Evolutionary conservation across 2,113 vertebrate genomes (phyloP), one percentile per base, ranked within the genome.

Genomic region (Callocephalon fimbriatum): DNA sequence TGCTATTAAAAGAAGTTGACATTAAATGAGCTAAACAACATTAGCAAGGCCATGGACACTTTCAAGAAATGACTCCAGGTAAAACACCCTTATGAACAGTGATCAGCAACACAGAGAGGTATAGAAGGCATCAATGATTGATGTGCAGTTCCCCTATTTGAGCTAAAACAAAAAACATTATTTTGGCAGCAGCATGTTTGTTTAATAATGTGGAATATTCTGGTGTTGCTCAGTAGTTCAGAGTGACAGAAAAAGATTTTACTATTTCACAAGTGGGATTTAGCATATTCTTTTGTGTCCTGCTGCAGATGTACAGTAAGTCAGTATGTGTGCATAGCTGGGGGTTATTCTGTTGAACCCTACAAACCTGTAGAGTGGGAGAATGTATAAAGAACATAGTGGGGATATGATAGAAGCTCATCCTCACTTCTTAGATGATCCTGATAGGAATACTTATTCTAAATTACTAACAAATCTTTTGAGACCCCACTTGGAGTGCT

Each of bases 321-420:
- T 31, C 81, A 71, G 19, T 40, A 13, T 51, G 6, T 48, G 19
- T 61, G 2, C 26, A 4, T 45, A 7, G 10, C 7, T 5, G 2
- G 5, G 23, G 6, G 7, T 59, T 81, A n/a, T 71, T 77, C 31
- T n/a, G 8, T 65, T 61, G 11, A 76, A 48, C 23, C 8, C 23
- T 61, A n/a, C 10, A 31, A 70, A 84, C 21, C 3, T 66, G 14
- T 12, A 45, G 40, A 87, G 21, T 63, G 6, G 29, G 29, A 77
- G 3, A 12, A 32, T 8, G 13, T 8, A 6, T 80, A 84, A 73
- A 77, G 16, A 77, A 31, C 0, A 0, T 56, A 10, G 9, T 70
- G 23, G 26, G 25, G 6, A 70, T 62, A 61, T 65, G 6, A 38
- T 7, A 44, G 65, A 66, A 81, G 37, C 45, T 50, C 1, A 2